A percentile compares a stretch with the other conserved stretches of the same genome.
Evolutionary conservation across 1,140 invertebrate species (phyloP).

Genomic region (Bombus haemorrhoidalis): DNA sequence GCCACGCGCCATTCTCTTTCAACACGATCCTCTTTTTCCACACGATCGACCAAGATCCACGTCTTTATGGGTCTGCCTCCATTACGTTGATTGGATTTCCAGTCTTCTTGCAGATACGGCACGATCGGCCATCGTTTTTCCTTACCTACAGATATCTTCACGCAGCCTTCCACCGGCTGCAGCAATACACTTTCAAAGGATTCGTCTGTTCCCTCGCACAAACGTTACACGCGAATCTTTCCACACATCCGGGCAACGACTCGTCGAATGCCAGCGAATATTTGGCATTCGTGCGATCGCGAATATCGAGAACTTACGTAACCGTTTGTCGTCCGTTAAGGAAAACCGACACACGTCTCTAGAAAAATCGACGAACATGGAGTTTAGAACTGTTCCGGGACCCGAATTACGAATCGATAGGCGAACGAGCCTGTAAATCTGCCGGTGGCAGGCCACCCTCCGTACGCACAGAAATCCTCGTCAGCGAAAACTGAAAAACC

Average conservation of each 20-base stretch:
- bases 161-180: not conserved
- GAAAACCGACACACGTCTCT: no score
- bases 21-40: not conserved
- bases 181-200: not conserved
- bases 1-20: not conserved
- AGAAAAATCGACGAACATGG: not conserved
- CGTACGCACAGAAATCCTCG: not conserved
- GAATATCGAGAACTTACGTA: no score
- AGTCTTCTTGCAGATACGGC: not conserved
- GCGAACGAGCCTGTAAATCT: slow-evolving; percentile 20
- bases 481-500: not conserved
- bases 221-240: not conserved
- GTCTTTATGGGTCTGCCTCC: slow-evolving; percentile 5
- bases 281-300: no score
- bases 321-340: no score
- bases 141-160: slow-evolving; percentile 16
- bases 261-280: no score
- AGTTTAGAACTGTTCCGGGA: not conserved
- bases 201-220: not conserved
- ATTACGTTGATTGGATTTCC: slow-evolving; percentile 25
- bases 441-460: not conserved
- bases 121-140: slow-evolving; percentile 2
- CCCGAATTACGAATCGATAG: slow-evolving; percentile 35
- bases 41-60: slow-evolving; percentile 17
- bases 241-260: no score